Conservation (phyloP, 2,113 vertebrate genomes). For the Labeo rohita region DNA sequence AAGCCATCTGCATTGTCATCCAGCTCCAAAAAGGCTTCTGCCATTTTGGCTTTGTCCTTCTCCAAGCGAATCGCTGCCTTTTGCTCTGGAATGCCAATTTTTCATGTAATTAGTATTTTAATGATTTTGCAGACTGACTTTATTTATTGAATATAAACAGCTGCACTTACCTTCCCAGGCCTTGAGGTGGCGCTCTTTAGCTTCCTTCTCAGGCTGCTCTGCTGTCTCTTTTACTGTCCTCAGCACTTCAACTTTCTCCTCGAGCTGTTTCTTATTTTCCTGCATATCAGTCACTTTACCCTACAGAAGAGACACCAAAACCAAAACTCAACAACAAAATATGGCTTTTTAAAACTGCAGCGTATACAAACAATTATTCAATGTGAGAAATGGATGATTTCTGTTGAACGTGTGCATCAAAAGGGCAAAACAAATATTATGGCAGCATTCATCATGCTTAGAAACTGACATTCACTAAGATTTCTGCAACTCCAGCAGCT, state of each 20-base stretch:
- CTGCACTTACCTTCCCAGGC: slow-evolving; percentile 84
- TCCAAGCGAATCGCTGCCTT: slow-evolving; percentile 73
- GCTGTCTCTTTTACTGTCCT: slow-evolving; percentile 81
- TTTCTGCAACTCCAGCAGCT: background rate
- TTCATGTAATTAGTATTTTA: too few relatives aligned
- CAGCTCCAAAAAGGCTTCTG: slow-evolving; percentile 82
- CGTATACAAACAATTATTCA: background rate
- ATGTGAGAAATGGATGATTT: background rate
- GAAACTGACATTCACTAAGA: too few relatives aligned
- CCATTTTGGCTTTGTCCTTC: slow-evolving; percentile 78
- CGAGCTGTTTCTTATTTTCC: slow-evolving; percentile 75
- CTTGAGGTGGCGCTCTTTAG: slow-evolving; percentile 85
- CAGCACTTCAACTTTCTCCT: slow-evolving; percentile 80
- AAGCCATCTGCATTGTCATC: slow-evolving; percentile 82
- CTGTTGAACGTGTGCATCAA: background rate
- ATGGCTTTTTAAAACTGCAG: background rate
- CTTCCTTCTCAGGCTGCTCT: slow-evolving; percentile 86
- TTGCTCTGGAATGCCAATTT: slow-evolving; percentile 75
- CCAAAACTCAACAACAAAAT: background rate
- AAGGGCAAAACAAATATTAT: background rate
- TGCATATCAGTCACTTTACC: slow-evolving; percentile 79
- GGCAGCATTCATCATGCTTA: too few relatives aligned
- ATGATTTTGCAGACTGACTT: too few relatives aligned
- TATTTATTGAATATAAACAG: background rate
- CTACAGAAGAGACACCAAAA: slow-evolving; percentile 62